Percentiles rank a stretch among this genome's conserved stretches.
These are phyloP conservation scores for Euleptes europaea DNA, from an alignment of 2,113 vertebrate species.

Conservation along the genomic window DNA sequence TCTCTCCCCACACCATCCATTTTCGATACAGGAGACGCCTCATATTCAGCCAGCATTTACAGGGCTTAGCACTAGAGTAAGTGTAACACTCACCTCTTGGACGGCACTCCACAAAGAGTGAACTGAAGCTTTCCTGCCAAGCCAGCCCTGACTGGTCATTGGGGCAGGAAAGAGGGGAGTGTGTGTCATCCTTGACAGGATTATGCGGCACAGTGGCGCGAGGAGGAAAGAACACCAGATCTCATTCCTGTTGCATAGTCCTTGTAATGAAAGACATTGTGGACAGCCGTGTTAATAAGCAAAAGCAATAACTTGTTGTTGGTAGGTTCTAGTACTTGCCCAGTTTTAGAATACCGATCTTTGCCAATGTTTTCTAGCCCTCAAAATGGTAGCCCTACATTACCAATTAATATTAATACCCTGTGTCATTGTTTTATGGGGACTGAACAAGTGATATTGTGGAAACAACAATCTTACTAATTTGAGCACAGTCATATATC, in stretches of 20 bases:
- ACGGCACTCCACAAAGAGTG: neutral
- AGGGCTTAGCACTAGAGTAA: neutral
- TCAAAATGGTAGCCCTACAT: too few relatives aligned
- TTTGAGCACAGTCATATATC: neutral
- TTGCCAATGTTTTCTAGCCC: too few relatives aligned
- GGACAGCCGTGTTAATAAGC: neutral
- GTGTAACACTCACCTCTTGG: neutral
- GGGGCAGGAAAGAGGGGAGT: neutral
- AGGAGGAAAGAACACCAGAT: neutral
- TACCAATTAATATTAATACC: neutral
- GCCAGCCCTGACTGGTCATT: neutral
- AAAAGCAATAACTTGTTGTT: neutral
- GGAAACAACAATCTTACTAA: neutral
- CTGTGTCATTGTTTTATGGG: neutral
- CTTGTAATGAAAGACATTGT: neutral
- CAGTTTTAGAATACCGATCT: neutral
- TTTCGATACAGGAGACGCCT: neutral
- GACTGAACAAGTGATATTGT: neutral
- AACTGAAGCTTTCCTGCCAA: neutral
- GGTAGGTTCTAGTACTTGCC: neutral
- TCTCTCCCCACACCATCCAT: neutral
- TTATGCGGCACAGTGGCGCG: neutral
- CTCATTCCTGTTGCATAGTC: neutral
- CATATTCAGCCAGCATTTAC: neutral
- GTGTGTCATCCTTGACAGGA: neutral